Conservation (phyloP, 1,140 invertebrate genomes). For the Leptinotarsa texana region DNA sequence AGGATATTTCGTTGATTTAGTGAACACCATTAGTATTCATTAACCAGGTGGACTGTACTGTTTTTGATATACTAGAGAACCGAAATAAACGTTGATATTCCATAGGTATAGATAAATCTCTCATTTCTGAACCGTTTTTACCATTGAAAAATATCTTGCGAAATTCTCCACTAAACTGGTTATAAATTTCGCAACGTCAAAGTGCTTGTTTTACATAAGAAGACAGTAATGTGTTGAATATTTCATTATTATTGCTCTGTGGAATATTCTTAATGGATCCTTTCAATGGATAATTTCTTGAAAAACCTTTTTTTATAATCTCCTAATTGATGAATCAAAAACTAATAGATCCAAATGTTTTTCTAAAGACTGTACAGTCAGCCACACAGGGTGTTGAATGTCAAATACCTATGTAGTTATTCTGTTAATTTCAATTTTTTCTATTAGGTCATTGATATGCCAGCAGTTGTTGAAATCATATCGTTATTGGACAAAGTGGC, state of each 20-base stretch:
- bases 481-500: conserved; percentile 87
- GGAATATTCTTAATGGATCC: not conserved
- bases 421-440: conserved; percentile 51
- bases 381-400: conserved; percentile 33
- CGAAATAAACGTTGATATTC: conserved; percentile 35
- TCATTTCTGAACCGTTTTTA: conserved; percentile 26
- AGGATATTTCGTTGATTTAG: conserved; percentile 38
- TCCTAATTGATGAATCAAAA: not conserved
- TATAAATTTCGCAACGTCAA: conserved; percentile 43
- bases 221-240: conserved; percentile 32
- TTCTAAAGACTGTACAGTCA: conserved; percentile 28
- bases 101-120: conserved; percentile 11
- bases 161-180: conserved; percentile 28
- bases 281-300: not conserved
- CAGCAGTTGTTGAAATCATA: conserved; percentile 88
- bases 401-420: not conserved
- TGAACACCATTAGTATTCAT: conserved; percentile 39
- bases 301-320: not conserved
- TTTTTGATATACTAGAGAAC: conserved; percentile 31
- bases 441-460: conserved; percentile 89
- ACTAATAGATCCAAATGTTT: not conserved
- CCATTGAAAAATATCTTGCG: conserved; percentile 17
- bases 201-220: conserved; percentile 43
- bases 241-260: conserved; percentile 13
- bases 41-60: conserved; percentile 48